Base-by-base conservation (phyloP, 2,888 invertebrate species). In the Caenorhabditis japonica region DNA sequence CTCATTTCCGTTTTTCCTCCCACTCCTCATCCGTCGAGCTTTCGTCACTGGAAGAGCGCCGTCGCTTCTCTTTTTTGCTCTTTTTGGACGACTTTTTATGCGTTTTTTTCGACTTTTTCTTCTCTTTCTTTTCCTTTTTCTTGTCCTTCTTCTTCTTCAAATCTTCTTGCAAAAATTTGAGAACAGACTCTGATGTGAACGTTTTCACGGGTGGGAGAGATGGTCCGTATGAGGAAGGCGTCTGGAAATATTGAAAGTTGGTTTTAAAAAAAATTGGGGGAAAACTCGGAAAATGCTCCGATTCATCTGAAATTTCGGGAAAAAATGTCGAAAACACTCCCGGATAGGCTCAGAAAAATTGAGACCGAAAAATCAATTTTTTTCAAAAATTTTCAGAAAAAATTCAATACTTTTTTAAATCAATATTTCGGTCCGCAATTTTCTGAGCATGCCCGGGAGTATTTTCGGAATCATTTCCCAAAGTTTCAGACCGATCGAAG, bases 151-250 rank as follows among this genome's bases (percentile, higher is more conserved):
- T 59, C 39, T 72, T 71, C 46, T 64, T 64, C 60, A 80, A 44
- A 51, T 75, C 77, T n/a, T 77, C 76, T 43, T 80, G 47, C 17
- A 79, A 51, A 56, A 73, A 71, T 39, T 75, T 59, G 15, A 82
- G 46, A 1, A 76, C 77, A 19, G 70, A 61, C 23, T 68, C 62
- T 8, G 69, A 69, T 0, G 76, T 51, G 15, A 72, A 8, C 3
- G 49, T 33, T 19, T 21, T 34, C 17, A 34, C 7, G 2, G 30
- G 30, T 30, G 30, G 30, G 30, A 75, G 59, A n/a, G 64, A 55
- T 12, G 84, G 84, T 7, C 84, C 84, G 60, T 79, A 84, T 39
- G 77, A 30, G 5, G 30, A 7, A 7, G 30, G 10, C 7, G 30
- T 5, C 30, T 30, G 30, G n/a, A n/a, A n/a, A n/a, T n/a, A n/a